Evolutionary conservation across 2,888 invertebrate species (phyloP).

Genomic region (Entomobrya proxima): DNA sequence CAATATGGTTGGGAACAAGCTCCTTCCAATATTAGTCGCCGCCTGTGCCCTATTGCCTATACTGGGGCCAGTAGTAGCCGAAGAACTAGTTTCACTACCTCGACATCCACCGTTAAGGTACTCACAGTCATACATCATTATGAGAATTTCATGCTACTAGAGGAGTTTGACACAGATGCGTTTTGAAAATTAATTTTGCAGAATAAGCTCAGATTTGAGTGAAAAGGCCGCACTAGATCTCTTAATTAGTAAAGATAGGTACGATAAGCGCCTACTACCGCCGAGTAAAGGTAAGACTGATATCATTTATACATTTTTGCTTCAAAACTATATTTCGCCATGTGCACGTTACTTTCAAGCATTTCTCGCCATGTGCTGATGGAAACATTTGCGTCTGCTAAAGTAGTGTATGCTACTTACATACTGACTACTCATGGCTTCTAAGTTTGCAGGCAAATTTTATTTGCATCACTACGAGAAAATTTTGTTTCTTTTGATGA

Average conservation of each 20-base stretch:
- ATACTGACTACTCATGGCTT: too few species aligned
- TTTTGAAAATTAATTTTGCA: constrained; percentile 39
- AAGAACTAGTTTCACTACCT: constrained; percentile 65
- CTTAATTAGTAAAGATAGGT: constrained; percentile 89
- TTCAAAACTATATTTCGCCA: not conserved
- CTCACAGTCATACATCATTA: not conserved
- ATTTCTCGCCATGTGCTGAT: too few species aligned
- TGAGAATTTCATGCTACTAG: not conserved
- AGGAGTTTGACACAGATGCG: not conserved
- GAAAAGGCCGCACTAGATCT: constrained; percentile 84
- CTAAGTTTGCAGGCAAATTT: too few species aligned
- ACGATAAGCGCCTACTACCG: constrained; percentile 94
- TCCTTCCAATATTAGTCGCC: constrained; percentile 72
- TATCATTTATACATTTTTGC: constrained; percentile 16
- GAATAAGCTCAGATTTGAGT: constrained; percentile 72
- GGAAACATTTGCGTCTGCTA: too few species aligned
- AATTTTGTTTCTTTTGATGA: too few species aligned
- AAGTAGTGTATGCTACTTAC: not conserved
- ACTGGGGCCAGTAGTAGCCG: constrained; percentile 73
- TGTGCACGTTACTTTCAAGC: not conserved
- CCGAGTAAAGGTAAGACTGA: constrained; percentile 82
- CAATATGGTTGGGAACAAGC: constrained; percentile 67
- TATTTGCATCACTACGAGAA: too few species aligned
- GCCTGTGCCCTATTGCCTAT: constrained; percentile 74
- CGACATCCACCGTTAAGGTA: constrained; percentile 67